These are phyloP conservation scores for Ammodytes marinus DNA, from an alignment of 2,113 vertebrate species.

Conservation along the genomic window DNA sequence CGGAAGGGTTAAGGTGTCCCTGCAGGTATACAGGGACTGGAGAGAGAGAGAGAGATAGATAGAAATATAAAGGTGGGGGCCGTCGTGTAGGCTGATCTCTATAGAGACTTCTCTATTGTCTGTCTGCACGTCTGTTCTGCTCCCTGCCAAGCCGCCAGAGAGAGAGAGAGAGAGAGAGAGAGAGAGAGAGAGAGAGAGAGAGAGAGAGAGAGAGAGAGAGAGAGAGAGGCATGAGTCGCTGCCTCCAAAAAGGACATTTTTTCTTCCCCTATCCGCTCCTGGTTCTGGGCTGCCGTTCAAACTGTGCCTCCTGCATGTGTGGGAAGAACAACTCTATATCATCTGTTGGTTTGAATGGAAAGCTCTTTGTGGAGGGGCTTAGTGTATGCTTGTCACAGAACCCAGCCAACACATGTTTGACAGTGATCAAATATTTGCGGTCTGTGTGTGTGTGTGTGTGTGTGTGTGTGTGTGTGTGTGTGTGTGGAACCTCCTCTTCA, in stretches of 20 bases:
- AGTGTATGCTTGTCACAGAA: slow-evolving; percentile 68
- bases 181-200: too few species aligned
- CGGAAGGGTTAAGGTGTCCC: slow-evolving; percentile 54
- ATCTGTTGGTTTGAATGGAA: slow-evolving; percentile 73
- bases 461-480: slow-evolving; percentile 37
- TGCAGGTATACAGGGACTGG: slow-evolving; percentile 31
- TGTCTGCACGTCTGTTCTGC: slow-evolving; percentile 62
- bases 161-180: too few species aligned
- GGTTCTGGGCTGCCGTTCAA: slow-evolving; percentile 78
- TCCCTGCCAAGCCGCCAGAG: slow-evolving; percentile 56
- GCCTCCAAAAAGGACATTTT: slow-evolving; percentile 70
- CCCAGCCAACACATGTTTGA: slow-evolving; percentile 73
- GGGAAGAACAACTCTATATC: slow-evolving; percentile 75
- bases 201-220: neutral
- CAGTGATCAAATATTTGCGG: slow-evolving; percentile 78
- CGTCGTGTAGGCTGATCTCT: slow-evolving; percentile 58
- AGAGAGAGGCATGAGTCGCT: slow-evolving; percentile 61
- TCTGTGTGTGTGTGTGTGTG: slow-evolving; percentile 51
- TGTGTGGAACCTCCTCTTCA: slow-evolving; percentile 69
- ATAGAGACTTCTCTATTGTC: slow-evolving; percentile 71
- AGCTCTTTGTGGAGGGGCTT: slow-evolving; percentile 66
- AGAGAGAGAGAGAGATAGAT: neutral
- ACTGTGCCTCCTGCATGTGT: slow-evolving; percentile 73
- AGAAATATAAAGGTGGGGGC: slow-evolving; percentile 27
- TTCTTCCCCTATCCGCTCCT: slow-evolving; percentile 44